Evolutionary conservation across 2,113 vertebrate species (phyloP).

Genomic region (Lophura nycthemera): DNA sequence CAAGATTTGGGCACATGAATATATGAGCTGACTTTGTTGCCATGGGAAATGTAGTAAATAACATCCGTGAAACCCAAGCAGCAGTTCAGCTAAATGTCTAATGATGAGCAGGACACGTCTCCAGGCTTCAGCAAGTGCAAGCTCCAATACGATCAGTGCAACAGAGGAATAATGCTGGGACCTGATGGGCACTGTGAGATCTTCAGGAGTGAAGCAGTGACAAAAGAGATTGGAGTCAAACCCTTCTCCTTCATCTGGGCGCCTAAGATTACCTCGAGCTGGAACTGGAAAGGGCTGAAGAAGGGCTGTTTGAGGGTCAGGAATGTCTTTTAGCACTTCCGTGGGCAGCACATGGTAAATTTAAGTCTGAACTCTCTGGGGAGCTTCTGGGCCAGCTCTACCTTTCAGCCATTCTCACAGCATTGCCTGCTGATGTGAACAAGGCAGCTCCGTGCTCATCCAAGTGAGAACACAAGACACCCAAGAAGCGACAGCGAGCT

Average conservation of each 20-base stretch:
- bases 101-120: neutral
- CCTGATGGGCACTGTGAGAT: neutral
- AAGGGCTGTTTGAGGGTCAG: neutral
- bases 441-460: neutral
- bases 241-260: neutral
- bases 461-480: neutral
- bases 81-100: neutral
- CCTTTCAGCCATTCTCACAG: accelerated
- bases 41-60: neutral
- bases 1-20: neutral
- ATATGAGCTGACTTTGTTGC: neutral
- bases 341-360: neutral
- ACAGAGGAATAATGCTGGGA: accelerated
- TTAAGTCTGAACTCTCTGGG: neutral
- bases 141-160: neutral
- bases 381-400: neutral
- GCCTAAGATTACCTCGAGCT: neutral
- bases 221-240: neutral
- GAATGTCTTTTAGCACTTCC: neutral
- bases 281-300: neutral
- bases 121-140: neutral
- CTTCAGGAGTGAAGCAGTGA: neutral
- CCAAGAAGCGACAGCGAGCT: neutral
- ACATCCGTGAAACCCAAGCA: neutral
- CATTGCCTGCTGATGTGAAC: neutral